Conservation (phyloP, 2,113 vertebrate genomes). For the Esox niger region DNA sequence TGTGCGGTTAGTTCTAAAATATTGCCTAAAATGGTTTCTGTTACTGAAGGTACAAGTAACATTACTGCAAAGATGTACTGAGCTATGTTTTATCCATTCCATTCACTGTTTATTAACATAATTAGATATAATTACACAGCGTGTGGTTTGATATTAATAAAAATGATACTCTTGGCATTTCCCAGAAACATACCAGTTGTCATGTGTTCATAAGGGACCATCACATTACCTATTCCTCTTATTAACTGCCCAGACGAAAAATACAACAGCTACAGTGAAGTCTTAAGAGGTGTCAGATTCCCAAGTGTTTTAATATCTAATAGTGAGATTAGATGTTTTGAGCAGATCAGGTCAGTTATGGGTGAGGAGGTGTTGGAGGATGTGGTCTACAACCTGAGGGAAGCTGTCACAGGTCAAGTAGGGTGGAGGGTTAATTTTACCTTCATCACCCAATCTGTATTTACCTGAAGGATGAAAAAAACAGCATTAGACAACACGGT, state of each 20-base stretch:
- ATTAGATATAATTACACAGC: background rate
- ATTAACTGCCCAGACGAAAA: no score
- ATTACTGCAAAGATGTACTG: background rate
- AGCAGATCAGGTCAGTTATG: no score
- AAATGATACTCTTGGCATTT: no score
- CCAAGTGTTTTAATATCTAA: background rate
- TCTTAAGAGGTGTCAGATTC: background rate
- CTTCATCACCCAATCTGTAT: constrained; percentile 84
- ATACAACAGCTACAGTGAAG: background rate
- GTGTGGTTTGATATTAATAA: no score
- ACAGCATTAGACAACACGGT: background rate
- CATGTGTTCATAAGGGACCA: no score
- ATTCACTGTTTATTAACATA: background rate
- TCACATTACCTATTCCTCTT: no score
- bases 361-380: constrained; percentile 70
- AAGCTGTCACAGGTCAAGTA: constrained; percentile 84
- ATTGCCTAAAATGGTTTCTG: no score
- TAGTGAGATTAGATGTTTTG: background rate
- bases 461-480: constrained; percentile 79
- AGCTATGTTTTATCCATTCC: background rate
- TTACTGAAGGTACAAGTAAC: no score
- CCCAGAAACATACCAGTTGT: no score
- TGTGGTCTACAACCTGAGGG: constrained; percentile 85
- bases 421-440: constrained; percentile 79
- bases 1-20: background rate